Evolutionary conservation across 2,888 invertebrate genomes (phyloP), one percentile per base, ranked within the genome.

Genomic region (Oasisia sp.): DNA sequence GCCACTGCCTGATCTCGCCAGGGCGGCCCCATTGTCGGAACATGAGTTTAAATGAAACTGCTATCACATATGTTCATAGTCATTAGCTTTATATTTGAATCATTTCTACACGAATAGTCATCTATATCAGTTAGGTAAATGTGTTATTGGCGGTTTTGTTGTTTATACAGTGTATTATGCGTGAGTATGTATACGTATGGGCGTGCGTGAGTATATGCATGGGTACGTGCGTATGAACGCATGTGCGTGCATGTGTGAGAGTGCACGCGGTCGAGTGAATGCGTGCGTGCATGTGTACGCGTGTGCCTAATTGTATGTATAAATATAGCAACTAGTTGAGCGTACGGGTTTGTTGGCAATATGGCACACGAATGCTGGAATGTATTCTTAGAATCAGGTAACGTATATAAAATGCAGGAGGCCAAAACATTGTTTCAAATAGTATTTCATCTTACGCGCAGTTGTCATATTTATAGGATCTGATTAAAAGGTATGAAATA

Each of bases 21-120:
- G 92, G 58, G 95, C 95, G 19, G 95, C 94, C 1, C 89, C 93
- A 0, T 50, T 94, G 7, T 94, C 93, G 50, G 94, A 94, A 58
- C 95, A 95, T 92, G 93, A 94, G 38, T 94, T 95, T 91, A 95
- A 95, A 92, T 94, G 92, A 93, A 27, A 27, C 38, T 90, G 32
- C 74, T 74, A n/a, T 19, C 74, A 74, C 27, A 74, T 74, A n/a
- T 27, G n/a, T 2, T 74, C n/a, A 74, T 74, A 27, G 74, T 74
- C 7, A 74, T 7, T 19, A 74, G 14, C 74, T 74, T 74, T 27
- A 74, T 27, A 27, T 74, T 27, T 19, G n/a, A 74, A 74, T 27
- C 1, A 14, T 50, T 74, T 19, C 0, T 74, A 74, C 74, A 74
- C 7, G 14, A 74, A 27, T n/a, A 5, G n/a, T 74, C 74, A 74